phyloP scores from a whole-genome alignment of 2,113 vertebrate species.

The Sinosuthora webbiana region DNA sequence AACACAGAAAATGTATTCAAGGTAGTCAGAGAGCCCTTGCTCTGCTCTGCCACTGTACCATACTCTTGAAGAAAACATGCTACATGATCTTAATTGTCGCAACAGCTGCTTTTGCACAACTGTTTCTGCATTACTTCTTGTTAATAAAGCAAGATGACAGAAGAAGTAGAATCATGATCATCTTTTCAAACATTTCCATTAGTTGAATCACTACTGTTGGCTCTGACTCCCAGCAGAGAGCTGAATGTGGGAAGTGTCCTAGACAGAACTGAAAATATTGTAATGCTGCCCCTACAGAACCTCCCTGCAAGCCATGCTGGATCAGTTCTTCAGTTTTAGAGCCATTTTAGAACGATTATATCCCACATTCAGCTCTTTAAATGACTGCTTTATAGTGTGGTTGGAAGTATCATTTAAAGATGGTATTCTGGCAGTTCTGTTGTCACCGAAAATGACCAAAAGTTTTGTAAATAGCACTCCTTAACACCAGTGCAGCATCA shows the following conservation, averaged over 20 bases:
- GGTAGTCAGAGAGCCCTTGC: not conserved
- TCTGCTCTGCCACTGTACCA: not conserved
- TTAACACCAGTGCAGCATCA: rapidly evolving
- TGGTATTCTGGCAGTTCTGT: not conserved
- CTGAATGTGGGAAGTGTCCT: not conserved
- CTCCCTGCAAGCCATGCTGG: not conserved
- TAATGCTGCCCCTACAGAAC: not conserved
- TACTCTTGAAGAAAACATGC: not conserved
- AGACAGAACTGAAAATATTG: not conserved
- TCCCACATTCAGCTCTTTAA: not conserved
- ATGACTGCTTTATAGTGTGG: not conserved
- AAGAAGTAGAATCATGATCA: not conserved
- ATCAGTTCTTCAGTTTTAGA: not conserved
- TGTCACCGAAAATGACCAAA: rapidly evolving
- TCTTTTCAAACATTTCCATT: not conserved
- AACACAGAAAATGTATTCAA: not conserved
- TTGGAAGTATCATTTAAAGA: not conserved
- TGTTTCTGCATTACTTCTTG: not conserved
- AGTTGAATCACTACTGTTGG: not conserved
- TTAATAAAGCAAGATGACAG: not conserved
- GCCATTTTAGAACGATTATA: not conserved
- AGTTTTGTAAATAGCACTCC: rapidly evolving
- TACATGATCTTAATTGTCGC: not conserved
- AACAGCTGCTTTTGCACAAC: not conserved
- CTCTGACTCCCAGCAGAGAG: not conserved